Evolutionary conservation across 2,888 invertebrate genomes (phyloP).

Genomic region (Drosophila mettleri): DNA sequence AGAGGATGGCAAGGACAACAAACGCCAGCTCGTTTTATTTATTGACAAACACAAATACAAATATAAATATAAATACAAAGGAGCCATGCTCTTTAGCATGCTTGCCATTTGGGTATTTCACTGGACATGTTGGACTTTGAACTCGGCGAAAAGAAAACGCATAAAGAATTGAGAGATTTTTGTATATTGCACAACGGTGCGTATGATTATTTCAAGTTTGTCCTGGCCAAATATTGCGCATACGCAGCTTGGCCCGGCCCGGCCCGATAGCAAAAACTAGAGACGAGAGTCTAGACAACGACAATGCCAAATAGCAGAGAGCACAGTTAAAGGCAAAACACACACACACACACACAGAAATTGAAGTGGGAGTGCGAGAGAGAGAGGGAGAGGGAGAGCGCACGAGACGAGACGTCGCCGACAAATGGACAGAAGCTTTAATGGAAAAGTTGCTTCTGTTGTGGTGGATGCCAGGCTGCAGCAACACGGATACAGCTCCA

Average conservation of each 20-base stretch:
- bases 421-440: constrained; percentile 66
- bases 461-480: constrained; percentile 38
- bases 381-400: neutral
- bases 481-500: constrained; percentile 35
- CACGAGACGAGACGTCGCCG: constrained; percentile 35
- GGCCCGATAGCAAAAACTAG: constrained; percentile 30
- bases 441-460: constrained; percentile 72
- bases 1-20: constrained; percentile 29
- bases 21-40: constrained; percentile 66
- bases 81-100: constrained; percentile 29
- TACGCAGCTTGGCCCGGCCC: constrained; percentile 41
- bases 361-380: constrained; percentile 4
- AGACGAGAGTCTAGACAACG: constrained; percentile 73
- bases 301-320: constrained; percentile 58
- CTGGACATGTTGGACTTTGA: constrained; percentile 44
- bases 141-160: constrained; percentile 10
- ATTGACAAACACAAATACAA: constrained; percentile 55
- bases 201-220: constrained; percentile 76
- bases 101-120: constrained; percentile 31
- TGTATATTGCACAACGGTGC: constrained; percentile 64
- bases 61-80: constrained; percentile 44
- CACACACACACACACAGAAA: constrained; percentile 32
- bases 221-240: constrained; percentile 68
- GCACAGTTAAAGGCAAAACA: constrained; percentile 31
- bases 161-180: constrained; percentile 33